These are phyloP conservation scores for Chaetogeoica ovagalla DNA, from an alignment of 2,888 invertebrate species.

Conservation along the genomic window DNA sequence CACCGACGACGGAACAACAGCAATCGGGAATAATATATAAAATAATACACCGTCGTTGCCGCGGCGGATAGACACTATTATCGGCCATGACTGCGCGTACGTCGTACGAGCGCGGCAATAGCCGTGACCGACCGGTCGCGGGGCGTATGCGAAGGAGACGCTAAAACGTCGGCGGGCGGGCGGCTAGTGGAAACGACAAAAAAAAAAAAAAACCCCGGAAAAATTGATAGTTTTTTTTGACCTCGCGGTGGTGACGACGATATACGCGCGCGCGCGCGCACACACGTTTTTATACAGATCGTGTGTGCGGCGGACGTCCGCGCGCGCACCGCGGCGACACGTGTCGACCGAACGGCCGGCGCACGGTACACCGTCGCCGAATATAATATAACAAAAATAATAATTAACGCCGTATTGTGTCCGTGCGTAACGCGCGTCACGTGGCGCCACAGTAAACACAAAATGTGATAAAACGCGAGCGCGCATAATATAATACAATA, in stretches of 20 bases:
- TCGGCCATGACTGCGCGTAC: conserved; percentile 26
- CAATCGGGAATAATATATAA: neutral
- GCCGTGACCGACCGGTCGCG: neutral
- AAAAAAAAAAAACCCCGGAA: no score
- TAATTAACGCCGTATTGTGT: conserved; percentile 52
- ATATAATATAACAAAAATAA: conserved; percentile 35
- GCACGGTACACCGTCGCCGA: neutral
- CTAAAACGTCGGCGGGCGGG: conserved; percentile 20
- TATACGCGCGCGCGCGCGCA: no score
- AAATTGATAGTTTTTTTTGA: no score
- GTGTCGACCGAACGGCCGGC: conserved; percentile 7
- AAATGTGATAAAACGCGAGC: conserved; percentile 21
- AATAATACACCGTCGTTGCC: conserved; percentile 34
- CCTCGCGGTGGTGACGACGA: no score
- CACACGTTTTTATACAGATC: neutral
- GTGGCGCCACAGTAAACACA: conserved; percentile 53
- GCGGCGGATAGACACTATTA: conserved; percentile 28
- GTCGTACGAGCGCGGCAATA: no score
- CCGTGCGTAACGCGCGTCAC: conserved; percentile 34
- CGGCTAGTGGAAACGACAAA: neutral
- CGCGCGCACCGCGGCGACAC: conserved; percentile 43
- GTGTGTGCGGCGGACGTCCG: conserved; percentile 4
- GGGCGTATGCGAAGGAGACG: neutral
- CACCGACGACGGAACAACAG: neutral
- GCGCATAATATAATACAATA: no score